phyloP scores from a whole-genome alignment of 2,113 vertebrate species.

The Lasiurus cinereus region DNA sequence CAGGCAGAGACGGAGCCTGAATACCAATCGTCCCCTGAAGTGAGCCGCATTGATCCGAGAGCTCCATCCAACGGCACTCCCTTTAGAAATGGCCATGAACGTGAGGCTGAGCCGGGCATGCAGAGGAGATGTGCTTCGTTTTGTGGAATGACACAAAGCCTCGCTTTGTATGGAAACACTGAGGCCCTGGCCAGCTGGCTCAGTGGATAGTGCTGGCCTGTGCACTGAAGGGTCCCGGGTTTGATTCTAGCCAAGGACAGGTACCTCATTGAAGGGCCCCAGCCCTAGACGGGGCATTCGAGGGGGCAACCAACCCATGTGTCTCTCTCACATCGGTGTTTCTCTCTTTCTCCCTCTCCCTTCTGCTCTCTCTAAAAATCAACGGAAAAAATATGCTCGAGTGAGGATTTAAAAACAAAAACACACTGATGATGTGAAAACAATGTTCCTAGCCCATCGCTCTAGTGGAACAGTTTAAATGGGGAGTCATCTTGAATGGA shows the following conservation, averaged over 20 bases:
- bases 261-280: no score
- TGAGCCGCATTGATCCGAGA: background rate
- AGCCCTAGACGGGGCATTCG: no score
- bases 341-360: no score
- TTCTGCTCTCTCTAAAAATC: no score
- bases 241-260: no score
- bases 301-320: no score
- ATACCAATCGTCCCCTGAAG: background rate
- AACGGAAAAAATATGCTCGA: no score
- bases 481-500: background rate
- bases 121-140: background rate
- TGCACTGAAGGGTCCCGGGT: no score
- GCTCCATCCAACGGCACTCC: background rate
- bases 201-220: no score
- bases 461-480: background rate
- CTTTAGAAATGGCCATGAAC: background rate
- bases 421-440: background rate
- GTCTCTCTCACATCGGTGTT: no score
- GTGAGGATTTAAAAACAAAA: background rate
- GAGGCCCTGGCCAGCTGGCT: no score
- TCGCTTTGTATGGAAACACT: background rate
- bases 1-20: background rate
- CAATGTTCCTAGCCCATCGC: background rate
- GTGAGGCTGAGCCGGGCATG: background rate
- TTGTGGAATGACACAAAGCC: background rate